Evolutionary conservation across 2,113 vertebrate species (phyloP).

Genomic region (Strigops habroptila): DNA sequence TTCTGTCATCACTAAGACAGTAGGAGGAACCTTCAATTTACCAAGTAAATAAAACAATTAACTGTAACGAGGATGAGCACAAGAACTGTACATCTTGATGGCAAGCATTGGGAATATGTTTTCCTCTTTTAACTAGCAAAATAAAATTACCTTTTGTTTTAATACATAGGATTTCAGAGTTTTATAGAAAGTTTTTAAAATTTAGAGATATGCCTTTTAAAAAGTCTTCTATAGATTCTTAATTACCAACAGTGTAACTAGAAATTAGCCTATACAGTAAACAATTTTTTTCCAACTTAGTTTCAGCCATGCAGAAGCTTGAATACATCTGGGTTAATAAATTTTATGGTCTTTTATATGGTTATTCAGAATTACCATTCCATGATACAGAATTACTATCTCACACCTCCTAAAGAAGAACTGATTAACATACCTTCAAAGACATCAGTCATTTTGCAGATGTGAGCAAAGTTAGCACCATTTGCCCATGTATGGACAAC

Average conservation of each 20-base stretch:
- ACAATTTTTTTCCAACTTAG: neutral
- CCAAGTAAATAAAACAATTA: neutral
- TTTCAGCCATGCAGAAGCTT: neutral
- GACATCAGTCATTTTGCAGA: conserved; percentile 99
- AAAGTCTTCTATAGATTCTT: neutral
- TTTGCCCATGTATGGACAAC: conserved; percentile 96
- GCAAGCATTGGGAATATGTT: neutral
- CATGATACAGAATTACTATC: neutral
- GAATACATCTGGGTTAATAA: neutral
- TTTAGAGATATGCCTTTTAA: neutral
- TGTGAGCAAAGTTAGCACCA: conserved; percentile 92
- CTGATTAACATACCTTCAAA: conserved; percentile 86
- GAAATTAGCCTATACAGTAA: neutral
- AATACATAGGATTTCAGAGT: neutral
- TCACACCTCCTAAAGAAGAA: neutral
- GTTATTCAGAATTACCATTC: neutral
- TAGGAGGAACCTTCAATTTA: neutral
- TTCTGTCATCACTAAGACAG: neutral
- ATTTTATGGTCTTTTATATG: neutral
- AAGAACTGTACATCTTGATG: neutral
- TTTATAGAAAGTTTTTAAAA: neutral
- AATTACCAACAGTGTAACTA: neutral
- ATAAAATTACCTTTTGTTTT: neutral
- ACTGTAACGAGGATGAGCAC: neutral
- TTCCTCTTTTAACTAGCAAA: neutral